Evolutionary conservation across 2,888 invertebrate species (phyloP).

Genomic region (Agrochola lychnidis): DNA sequence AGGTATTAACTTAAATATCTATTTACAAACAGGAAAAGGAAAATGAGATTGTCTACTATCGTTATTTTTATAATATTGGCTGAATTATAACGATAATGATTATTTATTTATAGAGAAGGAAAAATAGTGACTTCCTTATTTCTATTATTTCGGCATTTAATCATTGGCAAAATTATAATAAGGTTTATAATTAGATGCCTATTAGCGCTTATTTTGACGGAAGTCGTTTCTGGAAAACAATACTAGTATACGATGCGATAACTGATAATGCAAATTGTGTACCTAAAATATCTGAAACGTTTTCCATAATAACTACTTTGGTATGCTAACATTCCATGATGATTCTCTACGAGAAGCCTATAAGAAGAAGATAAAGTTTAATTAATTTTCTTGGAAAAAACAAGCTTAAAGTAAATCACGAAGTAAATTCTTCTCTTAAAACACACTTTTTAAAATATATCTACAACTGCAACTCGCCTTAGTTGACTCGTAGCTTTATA

Average conservation of each 20-base stretch:
- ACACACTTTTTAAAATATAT: background rate
- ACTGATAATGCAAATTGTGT: background rate
- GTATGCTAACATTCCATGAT: background rate
- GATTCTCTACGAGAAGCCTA: background rate
- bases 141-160: background rate
- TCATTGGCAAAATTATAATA: background rate
- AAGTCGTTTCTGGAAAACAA: background rate
- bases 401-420: background rate
- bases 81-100: background rate
- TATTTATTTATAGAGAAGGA: background rate
- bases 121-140: background rate
- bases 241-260: background rate
- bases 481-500: conserved; percentile 34
- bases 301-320: background rate
- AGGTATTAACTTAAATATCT: background rate
- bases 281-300: background rate
- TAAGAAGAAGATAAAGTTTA: background rate
- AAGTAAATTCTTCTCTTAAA: background rate
- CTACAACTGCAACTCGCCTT: background rate
- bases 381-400: background rate
- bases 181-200: background rate
- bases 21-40: conserved; percentile 15
- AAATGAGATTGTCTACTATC: conserved; percentile 5
- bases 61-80: background rate
- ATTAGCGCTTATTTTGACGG: conserved; percentile 1